Conservation (phyloP, 2,797 vertebrate species). For the Tiaroga cobitis region DNA sequence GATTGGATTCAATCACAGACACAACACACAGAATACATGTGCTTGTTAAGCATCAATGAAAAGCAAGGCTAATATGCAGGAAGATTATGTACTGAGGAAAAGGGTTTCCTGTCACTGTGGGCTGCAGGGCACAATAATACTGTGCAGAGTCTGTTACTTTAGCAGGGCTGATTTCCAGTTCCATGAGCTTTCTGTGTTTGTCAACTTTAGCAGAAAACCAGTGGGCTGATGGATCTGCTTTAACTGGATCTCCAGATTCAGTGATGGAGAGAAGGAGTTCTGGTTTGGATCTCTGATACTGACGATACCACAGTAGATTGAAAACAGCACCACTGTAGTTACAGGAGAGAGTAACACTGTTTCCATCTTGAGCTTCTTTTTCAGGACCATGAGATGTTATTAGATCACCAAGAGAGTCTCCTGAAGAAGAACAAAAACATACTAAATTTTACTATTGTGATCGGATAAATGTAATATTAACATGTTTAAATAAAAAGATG, state of each 20-base stretch:
- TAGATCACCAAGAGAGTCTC: neutral
- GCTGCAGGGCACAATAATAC: slow-evolving; percentile 41
- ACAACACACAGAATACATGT: neutral
- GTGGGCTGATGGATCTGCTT: slow-evolving; percentile 12
- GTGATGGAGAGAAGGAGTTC: slow-evolving; percentile 28
- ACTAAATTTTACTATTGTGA: neutral
- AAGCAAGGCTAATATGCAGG: neutral
- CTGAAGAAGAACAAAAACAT: neutral
- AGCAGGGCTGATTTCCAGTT: slow-evolving; percentile 43
- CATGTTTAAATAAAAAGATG: neutral
- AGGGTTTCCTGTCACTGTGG: slow-evolving; percentile 50
- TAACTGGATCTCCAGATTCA: slow-evolving; percentile 7
- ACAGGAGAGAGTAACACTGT: slow-evolving; percentile 30
- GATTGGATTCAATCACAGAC: neutral
- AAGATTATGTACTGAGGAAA: slow-evolving; percentile 7
- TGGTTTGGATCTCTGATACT: slow-evolving; percentile 28
- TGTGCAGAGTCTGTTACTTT: slow-evolving; percentile 45
- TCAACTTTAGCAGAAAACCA: slow-evolving; percentile 10
- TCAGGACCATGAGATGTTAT: neutral
- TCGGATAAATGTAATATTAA: neutral
- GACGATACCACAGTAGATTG: slow-evolving; percentile 44
- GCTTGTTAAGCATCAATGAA: neutral
- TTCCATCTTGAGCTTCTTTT: neutral
- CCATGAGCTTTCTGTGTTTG: neutral
- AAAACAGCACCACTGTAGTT: neutral